Conservation (phyloP, 2,113 vertebrate species). For the Spermophilus dauricus region DNA sequence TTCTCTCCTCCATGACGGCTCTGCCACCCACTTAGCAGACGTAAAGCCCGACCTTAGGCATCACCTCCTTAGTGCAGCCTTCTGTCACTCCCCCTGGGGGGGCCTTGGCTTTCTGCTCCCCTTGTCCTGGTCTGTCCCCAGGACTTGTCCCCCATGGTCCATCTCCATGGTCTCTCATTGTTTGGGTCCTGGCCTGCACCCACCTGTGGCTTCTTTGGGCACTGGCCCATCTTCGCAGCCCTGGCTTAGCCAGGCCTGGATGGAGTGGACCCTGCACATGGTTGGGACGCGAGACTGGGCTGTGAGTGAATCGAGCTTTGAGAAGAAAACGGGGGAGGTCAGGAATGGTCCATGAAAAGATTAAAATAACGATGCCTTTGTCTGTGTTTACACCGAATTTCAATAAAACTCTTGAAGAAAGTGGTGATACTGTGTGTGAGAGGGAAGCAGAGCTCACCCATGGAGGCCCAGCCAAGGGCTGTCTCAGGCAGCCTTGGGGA, state of each 20-base stretch:
- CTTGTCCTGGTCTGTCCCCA: not conserved
- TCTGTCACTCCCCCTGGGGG: not conserved
- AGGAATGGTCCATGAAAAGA: too few relatives aligned
- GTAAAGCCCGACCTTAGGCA: too few relatives aligned
- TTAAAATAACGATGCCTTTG: accelerated
- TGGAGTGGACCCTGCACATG: accelerated
- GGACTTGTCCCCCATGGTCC: not conserved
- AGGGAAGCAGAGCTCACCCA: not conserved
- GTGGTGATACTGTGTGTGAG: too few relatives aligned
- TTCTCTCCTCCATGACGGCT: not conserved
- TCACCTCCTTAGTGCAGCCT: not conserved
- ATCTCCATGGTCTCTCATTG: not conserved
- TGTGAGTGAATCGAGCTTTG: not conserved
- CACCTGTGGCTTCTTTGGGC: not conserved
- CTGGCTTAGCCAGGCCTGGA: not conserved
- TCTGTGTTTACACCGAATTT: not conserved
- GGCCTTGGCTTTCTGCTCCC: not conserved
- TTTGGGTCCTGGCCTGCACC: not conserved
- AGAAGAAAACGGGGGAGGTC: not conserved
- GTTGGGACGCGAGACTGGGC: not conserved
- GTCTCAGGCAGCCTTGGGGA: not conserved
- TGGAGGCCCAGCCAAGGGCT: not conserved
- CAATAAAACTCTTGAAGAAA: not conserved
- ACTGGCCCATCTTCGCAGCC: not conserved
- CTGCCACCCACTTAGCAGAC: not conserved